These are phyloP conservation scores for Caranx melampygus DNA, from an alignment of 2,113 vertebrate genomes.

Conservation along the genomic window DNA sequence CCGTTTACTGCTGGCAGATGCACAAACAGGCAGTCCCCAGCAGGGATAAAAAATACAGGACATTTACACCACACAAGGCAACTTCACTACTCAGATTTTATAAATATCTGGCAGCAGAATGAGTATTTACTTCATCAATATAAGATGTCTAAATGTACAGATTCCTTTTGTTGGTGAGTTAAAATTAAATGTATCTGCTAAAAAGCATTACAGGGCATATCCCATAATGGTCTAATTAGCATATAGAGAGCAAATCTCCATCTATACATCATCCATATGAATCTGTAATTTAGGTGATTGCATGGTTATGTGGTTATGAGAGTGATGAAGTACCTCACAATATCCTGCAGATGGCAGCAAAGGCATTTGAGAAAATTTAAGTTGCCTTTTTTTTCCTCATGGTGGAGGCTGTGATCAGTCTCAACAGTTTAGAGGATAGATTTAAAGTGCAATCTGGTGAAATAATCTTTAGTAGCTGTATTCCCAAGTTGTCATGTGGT, in stretches of 20 bases:
- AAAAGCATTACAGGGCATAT: conserved; percentile 10
- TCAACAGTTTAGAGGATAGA: conserved; percentile 4
- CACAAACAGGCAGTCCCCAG: conserved; percentile 10
- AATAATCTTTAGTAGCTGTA: background rate
- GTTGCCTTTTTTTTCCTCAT: background rate
- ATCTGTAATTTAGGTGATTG: conserved; percentile 20
- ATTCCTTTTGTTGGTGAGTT: conserved; percentile 4
- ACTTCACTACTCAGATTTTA: conserved; percentile 1
- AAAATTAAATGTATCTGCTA: conserved; percentile 12
- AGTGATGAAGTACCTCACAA: background rate
- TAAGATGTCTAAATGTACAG: background rate
- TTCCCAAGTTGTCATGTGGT: background rate
- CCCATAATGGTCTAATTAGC: conserved; percentile 39
- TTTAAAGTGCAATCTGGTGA: conserved; percentile 2
- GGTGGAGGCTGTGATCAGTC: background rate
- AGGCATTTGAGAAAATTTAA: conserved; percentile 30
- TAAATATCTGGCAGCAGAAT: background rate
- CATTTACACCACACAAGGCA: background rate
- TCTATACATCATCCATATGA: conserved; percentile 47
- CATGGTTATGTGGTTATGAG: background rate
- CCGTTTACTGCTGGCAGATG: conserved; percentile 46
- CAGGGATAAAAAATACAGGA: background rate
- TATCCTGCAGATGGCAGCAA: conserved; percentile 76
- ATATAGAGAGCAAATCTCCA: conserved; percentile 27
- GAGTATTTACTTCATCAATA: background rate